Evolutionary conservation across 2,797 vertebrate genomes (phyloP).

Genomic region (Percopsis omiscomaycus): DNA sequence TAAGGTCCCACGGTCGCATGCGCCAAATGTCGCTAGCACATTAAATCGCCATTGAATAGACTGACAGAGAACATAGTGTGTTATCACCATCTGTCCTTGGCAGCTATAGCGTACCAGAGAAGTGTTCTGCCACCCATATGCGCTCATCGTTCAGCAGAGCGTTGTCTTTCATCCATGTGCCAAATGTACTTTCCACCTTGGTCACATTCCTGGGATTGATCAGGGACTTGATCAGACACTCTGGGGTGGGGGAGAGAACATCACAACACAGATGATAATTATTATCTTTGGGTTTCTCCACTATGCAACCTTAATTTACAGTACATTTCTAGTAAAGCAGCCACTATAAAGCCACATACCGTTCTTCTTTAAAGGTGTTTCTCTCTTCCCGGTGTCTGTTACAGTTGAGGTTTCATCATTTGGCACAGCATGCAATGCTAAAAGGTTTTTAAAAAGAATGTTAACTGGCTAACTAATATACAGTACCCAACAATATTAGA

Average conservation of each 20-base stretch:
- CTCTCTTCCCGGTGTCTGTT: slow-evolving; percentile 70
- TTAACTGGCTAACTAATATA: background rate
- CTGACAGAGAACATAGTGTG: background rate
- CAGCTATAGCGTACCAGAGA: slow-evolving; percentile 80
- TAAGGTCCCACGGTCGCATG: background rate
- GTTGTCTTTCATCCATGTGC: slow-evolving; percentile 91
- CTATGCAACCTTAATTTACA: background rate
- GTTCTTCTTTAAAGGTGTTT: slow-evolving; percentile 61
- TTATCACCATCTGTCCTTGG: background rate
- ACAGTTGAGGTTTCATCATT: slow-evolving; percentile 83
- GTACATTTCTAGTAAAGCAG: background rate
- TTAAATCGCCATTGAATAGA: slow-evolving; percentile 3
- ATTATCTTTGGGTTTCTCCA: too few relatives aligned
- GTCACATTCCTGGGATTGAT: slow-evolving; percentile 83
- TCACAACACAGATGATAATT: background rate
- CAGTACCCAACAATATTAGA: background rate
- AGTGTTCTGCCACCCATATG: slow-evolving; percentile 93
- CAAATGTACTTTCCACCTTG: slow-evolving; percentile 85
- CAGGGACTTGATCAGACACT: slow-evolving; percentile 83
- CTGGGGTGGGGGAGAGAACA: slow-evolving; percentile 65
- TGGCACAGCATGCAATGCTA: slow-evolving; percentile 67
- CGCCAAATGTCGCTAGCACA: background rate
- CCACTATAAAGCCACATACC: slow-evolving; percentile 69
- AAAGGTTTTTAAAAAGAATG: background rate
- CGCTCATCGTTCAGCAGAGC: slow-evolving; percentile 79